Evolutionary conservation across 2,888 invertebrate genomes (phyloP), one percentile per base, ranked within the genome.

Genomic region (Sarcophaga carnaria): DNA sequence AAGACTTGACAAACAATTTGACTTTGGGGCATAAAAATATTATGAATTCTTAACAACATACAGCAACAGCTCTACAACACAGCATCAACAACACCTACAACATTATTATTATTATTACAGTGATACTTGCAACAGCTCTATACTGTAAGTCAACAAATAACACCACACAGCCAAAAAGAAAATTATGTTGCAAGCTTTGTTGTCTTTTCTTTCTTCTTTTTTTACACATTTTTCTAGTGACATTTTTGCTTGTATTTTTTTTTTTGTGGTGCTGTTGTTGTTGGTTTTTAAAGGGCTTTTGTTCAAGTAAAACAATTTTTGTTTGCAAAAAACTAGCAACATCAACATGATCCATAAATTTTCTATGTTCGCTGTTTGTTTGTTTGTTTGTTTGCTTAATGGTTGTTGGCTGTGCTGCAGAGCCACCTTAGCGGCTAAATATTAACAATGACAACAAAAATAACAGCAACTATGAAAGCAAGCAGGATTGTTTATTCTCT

Each of bases 11-110:
- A 88, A 88, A 88, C 83, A 89, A 88, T 89, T 89, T 87, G 88
- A 86, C 89, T 88, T 86, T 83, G 59, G 88, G 89, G 88, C 88
- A 88, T 82, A 87, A 82, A 84, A 89, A 89, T 88, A 88, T 88
- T 88, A 88, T 88, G 83, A 88, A 88, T 88, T 77, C 84, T 83
- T 85, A 83, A 81, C 81, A 88, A 60, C 72, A 80, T 78, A 54
- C 37, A 71, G 60, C 81, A 75, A 71, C 74, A 74, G 69, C 37
- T 37, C n/a, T 54, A 6, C 37, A 8, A 37, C 37, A 54, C 37
- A 37, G 54, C 20, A 45, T 62, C 3, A 27, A 27, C 64, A 64
- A 25, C 47, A 64, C 11, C 1, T 37, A 37, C 64, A 67, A 14
- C 54, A 1, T 54, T 17, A 54, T 3, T 54, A 54, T 54, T 14